Evolutionary conservation across 2,888 invertebrate species (phyloP).

Genomic region (Xiphydria camelus): DNA sequence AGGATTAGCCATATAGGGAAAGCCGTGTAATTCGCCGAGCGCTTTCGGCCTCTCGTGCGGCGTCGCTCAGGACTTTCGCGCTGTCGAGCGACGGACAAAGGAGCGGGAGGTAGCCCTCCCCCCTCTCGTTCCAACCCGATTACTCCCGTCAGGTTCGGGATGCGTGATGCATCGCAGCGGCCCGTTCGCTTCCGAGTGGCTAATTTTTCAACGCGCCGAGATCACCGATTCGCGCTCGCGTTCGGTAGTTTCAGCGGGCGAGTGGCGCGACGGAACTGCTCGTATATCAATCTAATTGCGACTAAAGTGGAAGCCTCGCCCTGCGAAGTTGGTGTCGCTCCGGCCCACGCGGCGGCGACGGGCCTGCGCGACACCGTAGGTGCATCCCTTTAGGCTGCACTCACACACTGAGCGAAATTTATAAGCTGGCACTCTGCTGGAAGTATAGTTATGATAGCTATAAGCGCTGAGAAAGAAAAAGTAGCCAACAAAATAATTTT

Average conservation of each 20-base stretch:
- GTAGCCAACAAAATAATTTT: too few relatives aligned
- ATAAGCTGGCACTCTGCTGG: too few relatives aligned
- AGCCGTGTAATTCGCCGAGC: too few relatives aligned
- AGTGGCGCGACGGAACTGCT: neutral
- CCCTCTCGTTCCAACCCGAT: neutral
- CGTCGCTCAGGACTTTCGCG: too few relatives aligned
- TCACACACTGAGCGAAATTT: too few relatives aligned
- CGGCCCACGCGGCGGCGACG: constrained; percentile 1
- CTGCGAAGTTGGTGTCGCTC: neutral
- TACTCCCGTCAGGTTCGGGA: neutral
- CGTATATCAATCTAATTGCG: constrained; percentile 3
- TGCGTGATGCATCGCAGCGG: neutral
- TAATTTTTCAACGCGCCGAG: constrained; percentile 1
- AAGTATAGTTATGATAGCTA: too few relatives aligned
- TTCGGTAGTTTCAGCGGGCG: neutral
- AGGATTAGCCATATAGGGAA: too few relatives aligned
- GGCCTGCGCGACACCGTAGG: too few relatives aligned
- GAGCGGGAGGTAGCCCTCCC: neutral
- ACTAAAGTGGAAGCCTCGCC: constrained; percentile 3
- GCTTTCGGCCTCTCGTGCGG: too few relatives aligned
- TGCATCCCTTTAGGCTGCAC: constrained; percentile 1
- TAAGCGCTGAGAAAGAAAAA: too few relatives aligned
- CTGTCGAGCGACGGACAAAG: neutral
- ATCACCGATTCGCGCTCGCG: constrained; percentile 2
- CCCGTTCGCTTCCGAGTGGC: neutral